phyloP scores from a whole-genome alignment of 2,797 vertebrate genomes.

The Eutrigla gurnardus region DNA sequence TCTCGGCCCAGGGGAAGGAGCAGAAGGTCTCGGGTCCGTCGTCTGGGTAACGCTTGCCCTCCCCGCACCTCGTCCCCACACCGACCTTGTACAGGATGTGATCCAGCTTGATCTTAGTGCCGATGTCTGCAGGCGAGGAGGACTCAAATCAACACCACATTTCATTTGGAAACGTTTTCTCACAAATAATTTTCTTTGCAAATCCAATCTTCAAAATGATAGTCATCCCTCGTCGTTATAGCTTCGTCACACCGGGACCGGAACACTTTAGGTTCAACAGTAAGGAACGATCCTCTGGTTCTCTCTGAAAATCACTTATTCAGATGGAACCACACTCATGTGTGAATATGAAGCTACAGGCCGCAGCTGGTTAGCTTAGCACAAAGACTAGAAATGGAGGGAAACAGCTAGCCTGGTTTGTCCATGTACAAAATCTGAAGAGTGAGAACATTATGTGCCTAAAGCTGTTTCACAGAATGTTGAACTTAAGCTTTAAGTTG shows the following conservation, averaged over 20 bases:
- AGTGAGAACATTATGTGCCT: background rate
- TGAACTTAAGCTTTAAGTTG: background rate
- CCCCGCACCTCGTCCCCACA: slow-evolving; percentile 72
- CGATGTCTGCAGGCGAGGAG: slow-evolving; percentile 48
- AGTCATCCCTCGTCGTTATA: too few species aligned
- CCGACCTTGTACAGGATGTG: slow-evolving; percentile 79
- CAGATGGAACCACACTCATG: background rate
- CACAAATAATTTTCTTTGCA: background rate
- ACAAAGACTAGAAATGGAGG: background rate
- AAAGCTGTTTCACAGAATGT: background rate
- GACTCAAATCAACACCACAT: too few species aligned
- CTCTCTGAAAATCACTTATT: background rate
- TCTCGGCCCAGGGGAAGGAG: slow-evolving; percentile 76
- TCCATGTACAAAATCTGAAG: background rate
- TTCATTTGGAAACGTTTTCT: background rate
- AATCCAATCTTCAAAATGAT: too few species aligned
- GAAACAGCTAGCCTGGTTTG: background rate
- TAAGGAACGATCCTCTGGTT: background rate
- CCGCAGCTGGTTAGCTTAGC: background rate
- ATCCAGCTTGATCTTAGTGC: slow-evolving; percentile 67
- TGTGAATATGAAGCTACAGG: too few species aligned
- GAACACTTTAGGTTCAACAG: too few species aligned
- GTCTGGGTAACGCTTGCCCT: slow-evolving; percentile 65
- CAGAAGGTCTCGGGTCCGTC: slow-evolving; percentile 69
- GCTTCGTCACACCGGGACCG: too few species aligned